A percentile compares a stretch with the other conserved stretches of the same genome.
phyloP scores from a whole-genome alignment of 2,797 vertebrate species.

The Muraenolepis orangiensis region DNA sequence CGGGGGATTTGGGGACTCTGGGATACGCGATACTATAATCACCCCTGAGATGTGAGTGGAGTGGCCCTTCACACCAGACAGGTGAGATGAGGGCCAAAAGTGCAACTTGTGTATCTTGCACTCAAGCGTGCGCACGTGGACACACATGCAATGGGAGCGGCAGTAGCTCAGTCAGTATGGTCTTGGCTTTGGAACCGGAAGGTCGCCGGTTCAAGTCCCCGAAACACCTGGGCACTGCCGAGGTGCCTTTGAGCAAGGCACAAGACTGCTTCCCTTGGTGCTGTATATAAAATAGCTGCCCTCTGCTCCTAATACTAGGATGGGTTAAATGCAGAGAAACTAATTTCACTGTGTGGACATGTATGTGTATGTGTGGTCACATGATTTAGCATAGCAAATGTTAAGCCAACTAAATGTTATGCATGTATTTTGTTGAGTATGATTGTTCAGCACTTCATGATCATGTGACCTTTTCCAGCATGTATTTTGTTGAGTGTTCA shows the following conservation, averaged over 20 bases:
- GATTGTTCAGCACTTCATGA: background rate
- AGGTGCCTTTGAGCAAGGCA: too few species aligned
- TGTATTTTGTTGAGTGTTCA: background rate
- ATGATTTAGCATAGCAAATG: background rate
- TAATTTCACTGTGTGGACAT: too few species aligned
- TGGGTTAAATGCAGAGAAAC: too few species aligned
- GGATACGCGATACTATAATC: constrained; percentile 13
- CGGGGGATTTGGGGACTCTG: constrained; percentile 18
- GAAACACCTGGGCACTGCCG: too few species aligned
- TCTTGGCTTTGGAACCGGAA: too few species aligned
- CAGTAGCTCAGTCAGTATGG: too few species aligned
- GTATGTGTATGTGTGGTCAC: too few species aligned
- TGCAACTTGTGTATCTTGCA: background rate
- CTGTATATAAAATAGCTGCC: too few species aligned
- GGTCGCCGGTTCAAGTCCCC: too few species aligned
- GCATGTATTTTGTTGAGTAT: background rate
- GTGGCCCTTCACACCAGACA: constrained; percentile 23
- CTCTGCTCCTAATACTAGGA: too few species aligned
- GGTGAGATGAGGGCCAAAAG: background rate
- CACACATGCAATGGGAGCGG: too few species aligned
- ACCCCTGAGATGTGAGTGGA: constrained; percentile 45
- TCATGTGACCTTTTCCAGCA: background rate
- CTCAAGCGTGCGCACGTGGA: background rate
- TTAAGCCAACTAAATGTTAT: background rate
- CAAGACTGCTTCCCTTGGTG: too few species aligned